These are phyloP conservation scores for Oncopodura yosiiana DNA, from an alignment of 1,140 invertebrate species.

Conservation along the genomic window DNA sequence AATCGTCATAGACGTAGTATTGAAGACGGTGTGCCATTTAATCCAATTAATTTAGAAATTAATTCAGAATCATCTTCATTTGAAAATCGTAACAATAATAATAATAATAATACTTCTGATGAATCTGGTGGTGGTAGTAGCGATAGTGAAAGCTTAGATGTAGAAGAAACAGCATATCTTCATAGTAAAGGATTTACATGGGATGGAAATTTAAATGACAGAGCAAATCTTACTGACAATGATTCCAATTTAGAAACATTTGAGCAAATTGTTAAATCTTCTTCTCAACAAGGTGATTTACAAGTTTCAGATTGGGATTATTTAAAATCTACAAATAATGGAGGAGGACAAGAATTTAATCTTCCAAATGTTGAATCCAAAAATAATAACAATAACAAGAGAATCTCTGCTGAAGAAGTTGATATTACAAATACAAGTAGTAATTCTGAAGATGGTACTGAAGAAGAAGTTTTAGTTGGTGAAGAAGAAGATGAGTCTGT, in stretches of 20 bases:
- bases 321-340: conserved; percentile 8
- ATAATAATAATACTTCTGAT: too few species aligned
- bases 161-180: conserved; percentile 21
- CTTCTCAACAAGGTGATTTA: conserved; percentile 11
- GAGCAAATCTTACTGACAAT: not conserved
- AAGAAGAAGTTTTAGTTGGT: conserved; percentile 32
- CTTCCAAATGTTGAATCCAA: not conserved
- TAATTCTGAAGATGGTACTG: not conserved
- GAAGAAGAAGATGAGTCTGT: conserved; percentile 28
- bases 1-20: not conserved
- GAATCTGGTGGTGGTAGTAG: not conserved
- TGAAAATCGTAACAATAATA: too few species aligned
- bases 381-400: conserved; percentile 10
- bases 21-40: not conserved
- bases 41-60: too few species aligned
- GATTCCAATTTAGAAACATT: not conserved
- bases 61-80: too few species aligned
- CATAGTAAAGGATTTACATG: conserved; percentile 8
- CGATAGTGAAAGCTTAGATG: not conserved
- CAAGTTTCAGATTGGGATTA: conserved; percentile 24
- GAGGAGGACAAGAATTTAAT: too few species aligned
- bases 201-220: not conserved
- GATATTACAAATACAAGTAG: not conserved
- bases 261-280: not conserved
- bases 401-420: not conserved